phyloP scores from a whole-genome alignment of 2,113 vertebrate species.

The Corythaixoides concolor region DNA sequence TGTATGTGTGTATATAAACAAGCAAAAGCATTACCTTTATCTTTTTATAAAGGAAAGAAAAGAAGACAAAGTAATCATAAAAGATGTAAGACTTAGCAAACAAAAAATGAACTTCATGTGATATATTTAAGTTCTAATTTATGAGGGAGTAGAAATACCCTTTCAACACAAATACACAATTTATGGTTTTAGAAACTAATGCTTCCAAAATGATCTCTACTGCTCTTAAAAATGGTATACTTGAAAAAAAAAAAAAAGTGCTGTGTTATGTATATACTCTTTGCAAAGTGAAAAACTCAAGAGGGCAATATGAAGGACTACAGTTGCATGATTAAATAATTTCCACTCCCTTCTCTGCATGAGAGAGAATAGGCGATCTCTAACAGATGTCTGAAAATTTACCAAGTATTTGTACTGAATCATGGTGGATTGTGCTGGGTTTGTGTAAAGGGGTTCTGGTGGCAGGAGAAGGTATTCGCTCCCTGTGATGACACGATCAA shows the following conservation, averaged over 20 bases:
- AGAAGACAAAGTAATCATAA: background rate
- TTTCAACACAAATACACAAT: background rate
- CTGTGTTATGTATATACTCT: background rate
- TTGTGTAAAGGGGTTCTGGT: no score
- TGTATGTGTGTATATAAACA: background rate
- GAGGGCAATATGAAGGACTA: background rate
- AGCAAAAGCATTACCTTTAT: background rate
- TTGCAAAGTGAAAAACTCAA: background rate
- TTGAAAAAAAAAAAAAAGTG: background rate
- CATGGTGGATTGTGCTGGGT: rapidly evolving
- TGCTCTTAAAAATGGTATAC: background rate
- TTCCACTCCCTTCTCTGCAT: background rate
- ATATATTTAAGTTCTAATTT: background rate
- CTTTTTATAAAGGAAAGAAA: background rate
- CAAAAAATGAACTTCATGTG: background rate
- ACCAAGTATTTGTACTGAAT: background rate
- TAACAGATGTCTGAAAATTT: background rate
- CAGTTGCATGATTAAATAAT: background rate
- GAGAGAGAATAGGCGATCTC: background rate
- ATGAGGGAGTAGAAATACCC: background rate
- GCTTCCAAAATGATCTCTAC: background rate
- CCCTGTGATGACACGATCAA: no score
- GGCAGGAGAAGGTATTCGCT: no score
- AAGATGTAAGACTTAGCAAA: background rate
- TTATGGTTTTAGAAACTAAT: background rate